Base-by-base conservation (phyloP, 2,888 invertebrate genomes). In the Caenorhabditis doughertyi region DNA sequence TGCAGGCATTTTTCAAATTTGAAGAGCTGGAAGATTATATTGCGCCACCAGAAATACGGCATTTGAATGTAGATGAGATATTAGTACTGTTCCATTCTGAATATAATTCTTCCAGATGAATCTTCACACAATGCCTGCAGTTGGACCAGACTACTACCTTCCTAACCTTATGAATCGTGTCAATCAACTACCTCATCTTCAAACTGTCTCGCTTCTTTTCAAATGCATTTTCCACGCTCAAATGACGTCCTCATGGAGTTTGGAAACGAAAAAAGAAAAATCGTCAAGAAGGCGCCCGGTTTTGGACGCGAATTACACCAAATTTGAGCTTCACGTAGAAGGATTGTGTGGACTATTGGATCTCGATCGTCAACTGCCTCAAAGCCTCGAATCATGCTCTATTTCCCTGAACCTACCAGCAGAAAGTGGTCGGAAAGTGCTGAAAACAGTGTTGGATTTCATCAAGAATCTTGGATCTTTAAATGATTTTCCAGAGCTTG, bases 61-160 rank as follows among this genome's bases (percentile, higher is more conserved):
- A 85, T 64, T 65, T 85, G 47, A 83, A 83, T 73, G 81, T 84
- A 23, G 35, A 21, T 47, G 23, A 27, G 16, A 25, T 1, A 44
- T n/a, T n/a, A n/a, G n/a, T n/a, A n/a, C n/a, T n/a, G n/a, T n/a
- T n/a, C n/a, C n/a, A n/a, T n/a, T n/a, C n/a, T n/a, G n/a, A n/a
- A n/a, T n/a, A n/a, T n/a, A n/a, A n/a, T n/a, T n/a, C n/a, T n/a
- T 82, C 42, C 72, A 85, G 84, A 32, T 85, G 47, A 80, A 85
- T 47, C 49, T 81, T 0, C 85, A 85, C 35, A 39, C 85, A 16
- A 85, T 85, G 85, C 85, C 84, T 18, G 81, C 67, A 51, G 79
- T 84, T 8, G 53, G 70, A 4, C 72, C 83, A n/a, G 83, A 84
- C 13, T 85, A 85, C 47, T 84, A 85, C 56, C 53, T 85, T 2